Base-by-base conservation (phyloP, 1,140 invertebrate species). In the Eumaeus atala region DNA sequence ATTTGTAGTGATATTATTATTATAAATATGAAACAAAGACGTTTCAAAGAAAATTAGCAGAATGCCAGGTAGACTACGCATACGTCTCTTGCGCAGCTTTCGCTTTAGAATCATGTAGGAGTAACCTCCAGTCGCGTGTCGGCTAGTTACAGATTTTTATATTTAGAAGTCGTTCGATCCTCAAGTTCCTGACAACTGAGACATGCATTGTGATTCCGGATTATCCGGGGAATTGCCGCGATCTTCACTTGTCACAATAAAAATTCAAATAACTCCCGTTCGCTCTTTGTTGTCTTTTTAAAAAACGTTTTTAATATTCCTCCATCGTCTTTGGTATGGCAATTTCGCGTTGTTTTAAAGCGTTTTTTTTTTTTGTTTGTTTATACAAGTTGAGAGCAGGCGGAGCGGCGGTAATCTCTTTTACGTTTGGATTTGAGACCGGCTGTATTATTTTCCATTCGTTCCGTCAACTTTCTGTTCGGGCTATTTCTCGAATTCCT, bases 241-340 rank as follows among this genome's bases (percentile, higher is more conserved):
- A 14, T 52, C 51, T 40, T 40, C n/a, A 17, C 62, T 52, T 66
- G 73, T 79, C 76, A 74, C 74, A 74, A 75, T 77, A 74, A 72
- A 79, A 79, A 73, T 77, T 77, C 76, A 79, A 84, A 81, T 79
- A 77, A 74, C 69, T 76, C 70, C 67, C 64, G 66, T 64, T 57
- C 63, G 51, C 61, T 68, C 61, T 58, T 65, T 70, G 67, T 76
- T 73, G 66, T 74, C 68, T 74, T 82, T 83, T 84, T 77, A 77
- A 83, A n/a, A 84, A 81, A 72, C 69, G 71, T 79, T 86, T 84
- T 84, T 86, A 84, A 86, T 84, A 86, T 84, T 84, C 83, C 64
- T 67, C 63, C 48, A 54, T 62, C 74, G 79, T 85, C 76, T 83
- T 81, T 77, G 63, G 64, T 81, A 72, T 77, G 70, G 76, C 77